These are phyloP conservation scores for Chaetura pelagica DNA, from an alignment of 2,113 vertebrate genomes.

Conservation along the genomic window DNA sequence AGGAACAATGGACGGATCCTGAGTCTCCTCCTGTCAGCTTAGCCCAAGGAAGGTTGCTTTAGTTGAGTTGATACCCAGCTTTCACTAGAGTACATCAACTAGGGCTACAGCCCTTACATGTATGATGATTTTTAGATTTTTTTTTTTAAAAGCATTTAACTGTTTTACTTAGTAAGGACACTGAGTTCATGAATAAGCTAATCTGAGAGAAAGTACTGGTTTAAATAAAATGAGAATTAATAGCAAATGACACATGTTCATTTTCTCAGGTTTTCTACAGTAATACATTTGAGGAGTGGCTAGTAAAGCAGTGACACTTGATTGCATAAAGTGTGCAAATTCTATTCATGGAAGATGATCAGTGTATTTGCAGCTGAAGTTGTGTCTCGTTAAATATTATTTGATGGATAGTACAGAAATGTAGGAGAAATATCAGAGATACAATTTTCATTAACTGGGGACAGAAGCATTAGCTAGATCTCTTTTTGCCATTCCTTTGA, in stretches of 20 bases:
- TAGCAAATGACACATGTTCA: background rate
- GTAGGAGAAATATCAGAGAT: background rate
- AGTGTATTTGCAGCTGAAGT: background rate
- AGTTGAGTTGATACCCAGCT: background rate
- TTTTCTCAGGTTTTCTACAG: background rate
- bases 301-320: background rate
- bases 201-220: background rate
- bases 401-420: background rate
- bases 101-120: background rate
- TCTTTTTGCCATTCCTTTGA: background rate
- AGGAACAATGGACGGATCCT: background rate
- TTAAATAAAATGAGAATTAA: background rate
- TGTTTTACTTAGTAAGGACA: background rate
- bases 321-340: background rate
- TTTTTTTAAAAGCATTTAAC: background rate
- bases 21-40: background rate
- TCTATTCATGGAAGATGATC: background rate
- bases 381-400: background rate
- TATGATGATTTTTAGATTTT: background rate
- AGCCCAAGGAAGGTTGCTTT: background rate
- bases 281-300: background rate
- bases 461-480: background rate
- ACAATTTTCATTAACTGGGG: background rate
- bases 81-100: background rate
- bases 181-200: background rate